These are phyloP conservation scores for Caloenas nicobarica DNA, from an alignment of 2,113 vertebrate genomes.

Conservation along the genomic window DNA sequence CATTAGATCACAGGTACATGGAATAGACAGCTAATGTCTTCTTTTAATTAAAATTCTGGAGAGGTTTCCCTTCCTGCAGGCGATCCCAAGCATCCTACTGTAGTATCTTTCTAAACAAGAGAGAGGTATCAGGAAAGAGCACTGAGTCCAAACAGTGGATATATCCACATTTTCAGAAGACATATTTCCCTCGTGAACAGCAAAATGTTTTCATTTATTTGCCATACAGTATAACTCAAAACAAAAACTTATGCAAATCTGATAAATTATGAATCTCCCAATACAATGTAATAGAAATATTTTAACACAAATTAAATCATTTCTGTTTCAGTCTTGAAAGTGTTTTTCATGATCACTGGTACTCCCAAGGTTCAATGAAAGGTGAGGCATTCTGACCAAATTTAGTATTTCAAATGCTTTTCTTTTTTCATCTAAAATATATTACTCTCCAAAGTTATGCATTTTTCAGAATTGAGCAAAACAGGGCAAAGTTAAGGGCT, in stretches of 20 bases:
- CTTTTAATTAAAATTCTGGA: not conserved
- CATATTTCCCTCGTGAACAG: rapidly evolving
- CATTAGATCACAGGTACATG: not conserved
- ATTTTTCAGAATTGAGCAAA: not conserved
- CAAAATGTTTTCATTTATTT: not conserved
- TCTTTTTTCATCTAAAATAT: not conserved
- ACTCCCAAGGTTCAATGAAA: not conserved
- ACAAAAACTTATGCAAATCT: not conserved
- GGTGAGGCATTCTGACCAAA: not conserved
- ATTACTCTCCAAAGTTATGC: not conserved
- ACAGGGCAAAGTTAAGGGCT: not conserved
- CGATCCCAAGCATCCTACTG: not conserved
- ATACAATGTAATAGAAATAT: not conserved
- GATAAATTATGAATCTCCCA: not conserved
- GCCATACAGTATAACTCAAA: not conserved
- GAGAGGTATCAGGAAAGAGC: not conserved
- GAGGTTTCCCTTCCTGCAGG: not conserved
- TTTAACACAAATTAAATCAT: not conserved
- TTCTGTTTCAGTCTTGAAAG: not conserved
- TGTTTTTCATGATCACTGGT: not conserved
- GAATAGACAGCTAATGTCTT: not conserved
- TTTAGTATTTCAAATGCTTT: not conserved
- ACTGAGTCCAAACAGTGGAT: not conserved
- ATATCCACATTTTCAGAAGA: not conserved
- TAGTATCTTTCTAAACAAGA: not conserved